Percentiles rank a stretch among this genome's conserved stretches.
Evolutionary conservation across 2,797 vertebrate species (phyloP).

Genomic region (Ctenochaetus hawaiiensis): DNA sequence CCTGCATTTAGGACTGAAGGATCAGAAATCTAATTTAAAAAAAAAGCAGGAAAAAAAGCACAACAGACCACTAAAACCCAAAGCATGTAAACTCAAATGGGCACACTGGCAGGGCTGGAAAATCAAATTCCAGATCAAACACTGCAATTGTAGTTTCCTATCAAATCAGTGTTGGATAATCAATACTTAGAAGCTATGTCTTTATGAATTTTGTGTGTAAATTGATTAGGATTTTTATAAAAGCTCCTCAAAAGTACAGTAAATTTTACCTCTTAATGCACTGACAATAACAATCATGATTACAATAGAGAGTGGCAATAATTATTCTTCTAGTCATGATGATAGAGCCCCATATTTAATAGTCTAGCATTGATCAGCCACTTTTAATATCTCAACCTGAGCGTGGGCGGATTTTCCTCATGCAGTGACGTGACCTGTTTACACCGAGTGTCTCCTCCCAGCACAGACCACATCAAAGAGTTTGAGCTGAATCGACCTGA

Average conservation of each 20-base stretch:
- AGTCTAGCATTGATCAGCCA: conserved; percentile 33
- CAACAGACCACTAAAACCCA: conserved; percentile 67
- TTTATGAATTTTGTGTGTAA: conserved; percentile 11
- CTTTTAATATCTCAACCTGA: conserved; percentile 26
- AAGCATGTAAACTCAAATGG: conserved; percentile 68
- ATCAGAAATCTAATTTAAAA: conserved; percentile 65
- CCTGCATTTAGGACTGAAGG: conserved; percentile 75
- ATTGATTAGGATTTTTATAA: conserved; percentile 13
- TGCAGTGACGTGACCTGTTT: conserved; percentile 71
- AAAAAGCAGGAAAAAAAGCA: conserved; percentile 44
- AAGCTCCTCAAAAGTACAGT: conserved; percentile 24
- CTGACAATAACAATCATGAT: conserved; percentile 39
- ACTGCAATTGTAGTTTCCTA: conserved; percentile 27
- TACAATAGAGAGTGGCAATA: conserved; percentile 28
- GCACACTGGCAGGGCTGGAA: conserved; percentile 50
- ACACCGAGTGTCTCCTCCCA: conserved; percentile 59
- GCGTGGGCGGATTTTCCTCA: conserved; percentile 57
- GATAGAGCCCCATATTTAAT: conserved; percentile 6
- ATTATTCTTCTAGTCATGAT: conserved; percentile 16
- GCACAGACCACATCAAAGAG: conserved; percentile 57
- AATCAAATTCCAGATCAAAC: conserved; percentile 20
- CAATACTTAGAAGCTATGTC: conserved; percentile 10
- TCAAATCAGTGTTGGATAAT: conserved; percentile 31
- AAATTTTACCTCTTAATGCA: conserved; percentile 10
- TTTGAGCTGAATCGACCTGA: conserved; percentile 71